Evolutionary conservation across 1,140 invertebrate species (phyloP).

Genomic region (Amphibalanus amphitrite): DNA sequence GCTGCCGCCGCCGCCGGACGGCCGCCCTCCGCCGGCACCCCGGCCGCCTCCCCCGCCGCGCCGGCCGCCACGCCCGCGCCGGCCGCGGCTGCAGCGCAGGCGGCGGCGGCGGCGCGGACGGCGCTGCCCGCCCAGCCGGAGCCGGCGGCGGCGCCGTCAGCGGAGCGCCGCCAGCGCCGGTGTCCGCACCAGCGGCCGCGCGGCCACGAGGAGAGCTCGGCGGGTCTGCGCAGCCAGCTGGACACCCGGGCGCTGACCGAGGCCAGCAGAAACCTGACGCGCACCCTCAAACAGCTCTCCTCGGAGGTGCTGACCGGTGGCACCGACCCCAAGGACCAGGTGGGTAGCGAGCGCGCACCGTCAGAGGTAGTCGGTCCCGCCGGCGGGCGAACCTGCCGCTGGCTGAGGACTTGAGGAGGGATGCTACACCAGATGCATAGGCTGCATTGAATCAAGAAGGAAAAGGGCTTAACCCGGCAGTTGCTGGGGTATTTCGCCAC

Average conservation of each 20-base stretch:
- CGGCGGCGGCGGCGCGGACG: slow-evolving; percentile 5
- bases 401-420: too few relatives aligned
- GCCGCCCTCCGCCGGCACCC: slow-evolving; percentile 16
- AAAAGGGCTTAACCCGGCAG: too few relatives aligned
- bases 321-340: neutral
- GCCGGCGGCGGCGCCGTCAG: slow-evolving; percentile 5
- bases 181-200: slow-evolving; percentile 15
- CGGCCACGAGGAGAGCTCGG: slow-evolving; percentile 18
- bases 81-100: slow-evolving; percentile 14
- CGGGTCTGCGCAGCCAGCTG: slow-evolving; percentile 20
- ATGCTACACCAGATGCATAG: too few relatives aligned
- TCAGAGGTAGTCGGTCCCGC: too few relatives aligned
- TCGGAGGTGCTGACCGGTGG: slow-evolving; percentile 44
- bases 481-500: too few relatives aligned
- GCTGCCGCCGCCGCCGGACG: slow-evolving; percentile 18
- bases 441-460: too few relatives aligned
- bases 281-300: slow-evolving; percentile 74
- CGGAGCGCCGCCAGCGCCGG: slow-evolving; percentile 15
- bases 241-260: slow-evolving; percentile 63
- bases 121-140: slow-evolving; percentile 11
- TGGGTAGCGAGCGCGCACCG: too few relatives aligned
- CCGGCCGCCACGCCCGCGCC: slow-evolving; percentile 8
- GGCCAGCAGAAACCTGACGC: slow-evolving; percentile 74
- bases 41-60: slow-evolving; percentile 14
- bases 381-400: too few relatives aligned